phyloP scores from a whole-genome alignment of 1,140 invertebrate species.

The Gryllus bimaculatus region DNA sequence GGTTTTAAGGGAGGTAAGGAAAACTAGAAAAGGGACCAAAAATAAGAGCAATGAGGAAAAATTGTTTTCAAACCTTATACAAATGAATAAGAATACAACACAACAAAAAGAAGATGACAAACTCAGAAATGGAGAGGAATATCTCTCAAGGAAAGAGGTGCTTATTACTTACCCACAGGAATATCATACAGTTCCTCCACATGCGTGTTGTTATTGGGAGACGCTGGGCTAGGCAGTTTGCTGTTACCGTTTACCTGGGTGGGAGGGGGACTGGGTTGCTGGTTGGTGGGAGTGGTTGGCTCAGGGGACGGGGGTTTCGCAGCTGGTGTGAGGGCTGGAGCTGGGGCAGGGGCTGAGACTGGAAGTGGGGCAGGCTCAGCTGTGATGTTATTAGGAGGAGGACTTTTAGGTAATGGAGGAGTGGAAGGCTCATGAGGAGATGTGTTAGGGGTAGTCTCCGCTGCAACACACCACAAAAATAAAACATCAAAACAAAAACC shows the following conservation, averaged over 20 bases:
- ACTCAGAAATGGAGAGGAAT: not conserved
- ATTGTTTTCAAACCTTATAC: not conserved
- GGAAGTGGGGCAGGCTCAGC: not conserved
- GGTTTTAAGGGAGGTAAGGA: too few relatives aligned
- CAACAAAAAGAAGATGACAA: not conserved
- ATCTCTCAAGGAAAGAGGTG: not conserved
- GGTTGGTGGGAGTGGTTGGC: conserved; percentile 1
- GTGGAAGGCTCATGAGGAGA: conserved; percentile 6
- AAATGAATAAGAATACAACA: not conserved
- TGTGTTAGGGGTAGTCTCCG: conserved; percentile 11
- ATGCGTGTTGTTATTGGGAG: conserved; percentile 40
- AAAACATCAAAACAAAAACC: conserved; percentile 9
- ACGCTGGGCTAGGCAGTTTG: conserved; percentile 24
- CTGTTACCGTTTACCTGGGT: conserved; percentile 30
- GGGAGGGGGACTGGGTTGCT: conserved; percentile 12
- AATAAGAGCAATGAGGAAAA: too few relatives aligned
- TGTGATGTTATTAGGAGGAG: not conserved
- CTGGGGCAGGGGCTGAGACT: not conserved
- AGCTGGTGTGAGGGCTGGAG: conserved; percentile 14
- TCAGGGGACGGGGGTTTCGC: not conserved
- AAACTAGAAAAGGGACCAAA: too few relatives aligned
- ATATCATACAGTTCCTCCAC: conserved; percentile 72
- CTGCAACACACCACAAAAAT: conserved; percentile 19
- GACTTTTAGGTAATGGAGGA: conserved; percentile 14
- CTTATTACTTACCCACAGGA: conserved; percentile 58